Base-by-base conservation (phyloP, 2,888 invertebrate genomes). In the Busseola fusca region DNA sequence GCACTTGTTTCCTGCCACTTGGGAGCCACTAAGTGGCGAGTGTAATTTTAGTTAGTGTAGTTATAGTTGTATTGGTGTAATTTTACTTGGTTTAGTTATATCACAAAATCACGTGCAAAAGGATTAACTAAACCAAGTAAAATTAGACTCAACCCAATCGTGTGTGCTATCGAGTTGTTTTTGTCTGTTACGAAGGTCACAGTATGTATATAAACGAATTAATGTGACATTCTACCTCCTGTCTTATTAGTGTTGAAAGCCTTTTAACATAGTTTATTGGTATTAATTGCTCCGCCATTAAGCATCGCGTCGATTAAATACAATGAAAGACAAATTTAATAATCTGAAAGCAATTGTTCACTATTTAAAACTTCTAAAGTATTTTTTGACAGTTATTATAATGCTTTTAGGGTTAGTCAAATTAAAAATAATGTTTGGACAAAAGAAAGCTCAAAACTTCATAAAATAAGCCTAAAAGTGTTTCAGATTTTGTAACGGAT, bases 251-350 rank as follows among this genome's bases (percentile, higher is more conserved):
- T 14, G 48, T 54, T 64, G n/a, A 73, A 79, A 66, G 74, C 42
- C 34, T 79, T 63, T 21, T 54, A 42, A 25, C 16, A 78, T 60
- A 64, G 54, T 66, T 78, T 48, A 73, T 76, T 73, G 58, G 66
- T 73, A 76, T 76, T 73, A 63, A 79, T 79, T 34, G 40, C 10
- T 63, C 7, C n/a, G 9, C 25, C 18, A 52, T 48, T 30, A 56
- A 30, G 37, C n/a, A 56, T 45, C 1, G 27, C 12, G 18, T 30
- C 30, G 1, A 54, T 62, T 50, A 45, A 56, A 60, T 30, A 50
- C 21, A n/a, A 30, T 50, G 71, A 42, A 59, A 37, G 42, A 64
- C 16, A 14, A 42, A 60, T 30, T 64, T 64, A 69, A 59, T 5
- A 56, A 70, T 70, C 56, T 64, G 25, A 50, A 71, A 52, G 1